Conservation (phyloP, 1,140 invertebrate genomes). For the Eupeodes corollae region DNA sequence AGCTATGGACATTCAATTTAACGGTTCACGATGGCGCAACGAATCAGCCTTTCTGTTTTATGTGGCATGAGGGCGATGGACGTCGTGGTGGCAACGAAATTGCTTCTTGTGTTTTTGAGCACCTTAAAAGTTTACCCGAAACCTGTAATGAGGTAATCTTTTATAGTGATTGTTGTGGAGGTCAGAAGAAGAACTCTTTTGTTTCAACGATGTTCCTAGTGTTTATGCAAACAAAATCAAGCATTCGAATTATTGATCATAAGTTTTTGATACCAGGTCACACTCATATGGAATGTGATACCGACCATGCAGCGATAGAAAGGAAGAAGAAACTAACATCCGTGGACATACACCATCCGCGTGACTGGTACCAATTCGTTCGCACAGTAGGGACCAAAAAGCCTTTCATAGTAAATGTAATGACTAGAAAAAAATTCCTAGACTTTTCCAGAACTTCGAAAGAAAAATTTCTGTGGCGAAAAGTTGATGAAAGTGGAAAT, state of each 20-base stretch:
- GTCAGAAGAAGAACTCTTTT: conserved; percentile 31
- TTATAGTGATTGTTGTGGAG: conserved; percentile 26
- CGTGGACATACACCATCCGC: conserved; percentile 12
- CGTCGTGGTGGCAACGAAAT: conserved; percentile 15
- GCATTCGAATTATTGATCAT: conserved; percentile 16
- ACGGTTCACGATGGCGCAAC: conserved; percentile 22
- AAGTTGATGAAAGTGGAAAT: conserved; percentile 1
- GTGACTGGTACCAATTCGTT: too few relatives aligned
- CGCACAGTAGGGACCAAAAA: conserved; percentile 2
- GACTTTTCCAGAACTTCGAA: conserved; percentile 3
- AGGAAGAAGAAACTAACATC: conserved; percentile 15
- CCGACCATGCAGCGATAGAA: conserved; percentile 26
- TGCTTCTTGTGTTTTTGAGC: conserved; percentile 20
- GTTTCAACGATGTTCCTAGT: conserved; percentile 17
- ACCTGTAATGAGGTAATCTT: too few relatives aligned
- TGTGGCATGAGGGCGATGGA: conserved; percentile 29
- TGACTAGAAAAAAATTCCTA: not conserved
- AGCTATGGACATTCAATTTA: conserved; percentile 35
- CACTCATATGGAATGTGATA: conserved; percentile 28
- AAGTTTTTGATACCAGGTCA: conserved; percentile 34
- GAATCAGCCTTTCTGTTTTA: conserved; percentile 18
- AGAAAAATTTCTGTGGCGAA: conserved; percentile 2
- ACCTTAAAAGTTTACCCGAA: conserved; percentile 11
- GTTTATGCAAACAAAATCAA: conserved; percentile 6
- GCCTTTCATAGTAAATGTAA: not conserved